phyloP scores from a whole-genome alignment of 2,113 vertebrate species.

The Dipodomys stephensi region DNA sequence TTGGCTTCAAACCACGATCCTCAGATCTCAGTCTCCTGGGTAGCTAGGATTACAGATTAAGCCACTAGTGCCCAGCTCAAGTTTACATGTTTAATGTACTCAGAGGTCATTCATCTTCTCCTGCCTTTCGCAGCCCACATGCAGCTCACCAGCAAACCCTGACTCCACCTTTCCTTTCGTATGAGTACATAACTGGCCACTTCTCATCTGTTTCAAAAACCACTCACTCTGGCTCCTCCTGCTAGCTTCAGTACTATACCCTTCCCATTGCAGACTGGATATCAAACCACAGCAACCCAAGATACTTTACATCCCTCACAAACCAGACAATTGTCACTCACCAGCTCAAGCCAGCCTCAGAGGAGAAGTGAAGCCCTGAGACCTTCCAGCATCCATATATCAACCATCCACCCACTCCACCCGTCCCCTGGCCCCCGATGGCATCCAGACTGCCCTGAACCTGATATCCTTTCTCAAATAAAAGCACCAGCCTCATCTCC shows the following conservation, averaged over 20 bases:
- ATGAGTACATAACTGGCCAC: not conserved
- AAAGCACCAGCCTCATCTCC: not conserved
- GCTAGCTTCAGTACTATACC: not conserved
- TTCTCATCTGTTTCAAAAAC: too few species aligned
- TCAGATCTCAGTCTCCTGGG: too few species aligned
- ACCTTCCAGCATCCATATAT: not conserved
- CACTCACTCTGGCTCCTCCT: too few species aligned
- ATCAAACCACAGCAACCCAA: not conserved
- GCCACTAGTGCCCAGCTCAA: too few species aligned
- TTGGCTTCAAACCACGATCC: too few species aligned
- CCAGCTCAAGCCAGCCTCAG: not conserved
- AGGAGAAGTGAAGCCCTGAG: not conserved
- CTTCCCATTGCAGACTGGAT: not conserved
- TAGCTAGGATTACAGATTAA: too few species aligned
- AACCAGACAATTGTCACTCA: not conserved
- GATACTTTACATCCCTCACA: not conserved
- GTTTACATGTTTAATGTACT: not conserved
- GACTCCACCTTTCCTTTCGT: not conserved
- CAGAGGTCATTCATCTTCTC: not conserved
- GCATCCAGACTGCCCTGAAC: not conserved
- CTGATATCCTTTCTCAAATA: not conserved
- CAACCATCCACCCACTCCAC: too few species aligned
- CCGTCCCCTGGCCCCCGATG: not conserved
- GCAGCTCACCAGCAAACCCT: not conserved
- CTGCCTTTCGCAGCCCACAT: not conserved